These are phyloP conservation scores for Chamaetylas fuelleborni DNA, from an alignment of 2,113 vertebrate species.

Conservation along the genomic window DNA sequence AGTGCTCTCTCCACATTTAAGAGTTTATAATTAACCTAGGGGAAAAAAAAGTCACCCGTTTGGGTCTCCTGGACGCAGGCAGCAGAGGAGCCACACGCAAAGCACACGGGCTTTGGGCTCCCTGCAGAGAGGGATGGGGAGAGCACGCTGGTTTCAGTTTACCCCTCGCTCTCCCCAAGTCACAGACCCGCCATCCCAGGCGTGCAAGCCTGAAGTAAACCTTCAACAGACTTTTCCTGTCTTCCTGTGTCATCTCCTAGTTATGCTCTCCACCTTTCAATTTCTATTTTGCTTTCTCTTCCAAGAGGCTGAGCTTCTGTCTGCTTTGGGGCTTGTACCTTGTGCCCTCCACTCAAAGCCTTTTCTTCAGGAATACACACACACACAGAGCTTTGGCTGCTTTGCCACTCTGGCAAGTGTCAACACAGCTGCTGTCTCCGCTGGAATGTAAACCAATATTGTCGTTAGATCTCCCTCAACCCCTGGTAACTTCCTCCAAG, in stretches of 20 bases:
- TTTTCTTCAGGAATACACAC: constrained; percentile 47
- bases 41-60: background rate
- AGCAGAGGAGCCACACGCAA: accelerated
- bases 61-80: accelerated
- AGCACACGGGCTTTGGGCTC: background rate
- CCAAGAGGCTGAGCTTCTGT: constrained; percentile 13
- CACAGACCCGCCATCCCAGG: background rate
- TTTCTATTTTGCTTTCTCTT: constrained; percentile 51
- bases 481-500: constrained; percentile 71
- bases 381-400: background rate
- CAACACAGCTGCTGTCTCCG: constrained; percentile 78
- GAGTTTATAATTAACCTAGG: constrained; percentile 16
- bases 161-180: background rate
- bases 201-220: background rate
- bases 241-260: background rate
- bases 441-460: constrained; percentile 81
- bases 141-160: background rate
- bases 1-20: background rate
- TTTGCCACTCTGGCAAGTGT: constrained; percentile 63
- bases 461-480: constrained; percentile 71
- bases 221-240: background rate
- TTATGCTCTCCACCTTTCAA: background rate
- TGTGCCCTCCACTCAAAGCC: background rate
- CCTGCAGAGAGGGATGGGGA: background rate
- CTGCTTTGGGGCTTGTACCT: background rate